Evolutionary conservation across 2,113 vertebrate genomes (phyloP).

Genomic region (Monopterus albus): DNA sequence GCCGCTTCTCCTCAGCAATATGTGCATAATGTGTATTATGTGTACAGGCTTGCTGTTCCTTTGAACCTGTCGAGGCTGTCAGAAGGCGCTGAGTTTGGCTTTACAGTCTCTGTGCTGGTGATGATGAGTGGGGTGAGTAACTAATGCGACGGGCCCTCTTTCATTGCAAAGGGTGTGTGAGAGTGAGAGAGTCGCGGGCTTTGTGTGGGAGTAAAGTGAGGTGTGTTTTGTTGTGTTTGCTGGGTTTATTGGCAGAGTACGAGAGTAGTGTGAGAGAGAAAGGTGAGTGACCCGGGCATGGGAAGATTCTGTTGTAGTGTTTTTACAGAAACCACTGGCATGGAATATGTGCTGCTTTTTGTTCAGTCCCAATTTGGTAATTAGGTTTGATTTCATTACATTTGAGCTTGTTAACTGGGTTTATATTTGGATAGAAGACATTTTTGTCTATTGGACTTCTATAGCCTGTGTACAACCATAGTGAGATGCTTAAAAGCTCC

Average conservation of each 20-base stretch:
- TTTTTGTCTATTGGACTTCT: neutral
- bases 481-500: too few species aligned
- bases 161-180: constrained; percentile 65
- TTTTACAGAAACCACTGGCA: constrained; percentile 3
- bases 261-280: constrained; percentile 72
- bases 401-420: neutral
- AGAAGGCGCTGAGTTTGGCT: constrained; percentile 41
- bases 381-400: constrained; percentile 1
- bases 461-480: too few species aligned
- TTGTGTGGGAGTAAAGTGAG: constrained; percentile 49
- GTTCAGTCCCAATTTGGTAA: neutral
- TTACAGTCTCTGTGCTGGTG: constrained; percentile 57
- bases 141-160: constrained; percentile 43
- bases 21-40: constrained; percentile 42
- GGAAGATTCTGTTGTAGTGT: constrained; percentile 61
- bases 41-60: constrained; percentile 59
- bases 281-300: constrained; percentile 22
- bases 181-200: constrained; percentile 31
- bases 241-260: constrained; percentile 83
- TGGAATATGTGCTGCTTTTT: neutral
- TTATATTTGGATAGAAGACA: too few species aligned
- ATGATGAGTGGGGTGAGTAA: constrained; percentile 76
- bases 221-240: constrained; percentile 84
- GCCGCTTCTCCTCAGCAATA: constrained; percentile 31
- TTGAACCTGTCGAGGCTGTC: constrained; percentile 65